Percentiles rank a stretch among this genome's conserved stretches.
phyloP scores from a whole-genome alignment of 2,797 vertebrate species.

The Mormyrops boulengeri region DNA sequence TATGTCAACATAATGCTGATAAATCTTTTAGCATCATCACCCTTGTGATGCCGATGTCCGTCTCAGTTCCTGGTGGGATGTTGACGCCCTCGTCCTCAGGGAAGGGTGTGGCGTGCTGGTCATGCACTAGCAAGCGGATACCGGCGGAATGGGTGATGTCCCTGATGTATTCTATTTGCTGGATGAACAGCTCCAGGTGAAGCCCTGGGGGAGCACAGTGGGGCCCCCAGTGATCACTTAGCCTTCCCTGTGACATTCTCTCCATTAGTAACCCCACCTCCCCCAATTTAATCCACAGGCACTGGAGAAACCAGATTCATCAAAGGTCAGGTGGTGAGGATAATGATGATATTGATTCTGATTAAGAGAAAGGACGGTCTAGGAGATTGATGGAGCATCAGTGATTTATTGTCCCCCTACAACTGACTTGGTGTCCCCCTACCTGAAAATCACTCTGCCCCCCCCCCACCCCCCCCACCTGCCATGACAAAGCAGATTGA shows the following conservation, averaged over 20 bases:
- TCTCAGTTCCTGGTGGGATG: conserved; percentile 36
- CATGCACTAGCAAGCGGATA: conserved; percentile 36
- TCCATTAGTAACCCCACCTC: neutral
- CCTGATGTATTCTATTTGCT: conserved; percentile 36
- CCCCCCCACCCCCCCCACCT: neutral
- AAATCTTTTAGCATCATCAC: conserved; percentile 1
- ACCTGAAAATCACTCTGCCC: neutral
- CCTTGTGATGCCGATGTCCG: conserved; percentile 40
- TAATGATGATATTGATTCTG: neutral
- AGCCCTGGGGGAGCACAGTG: conserved; percentile 24
- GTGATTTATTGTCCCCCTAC: neutral
- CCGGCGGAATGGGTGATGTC: conserved; percentile 37
- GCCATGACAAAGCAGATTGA: neutral
- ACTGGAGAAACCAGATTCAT: neutral
- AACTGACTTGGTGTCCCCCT: neutral
- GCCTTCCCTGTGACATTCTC: neutral
- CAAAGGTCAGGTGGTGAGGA: neutral
- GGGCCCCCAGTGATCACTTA: neutral
- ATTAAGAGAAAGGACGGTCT: neutral
- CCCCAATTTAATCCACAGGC: neutral
- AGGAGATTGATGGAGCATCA: neutral
- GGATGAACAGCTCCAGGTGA: conserved; percentile 40
- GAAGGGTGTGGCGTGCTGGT: conserved; percentile 34
- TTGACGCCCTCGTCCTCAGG: conserved; percentile 41
- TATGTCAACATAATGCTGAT: neutral